Evolutionary conservation across 2,888 invertebrate genomes (phyloP).

Genomic region (Watsonalla binaria): DNA sequence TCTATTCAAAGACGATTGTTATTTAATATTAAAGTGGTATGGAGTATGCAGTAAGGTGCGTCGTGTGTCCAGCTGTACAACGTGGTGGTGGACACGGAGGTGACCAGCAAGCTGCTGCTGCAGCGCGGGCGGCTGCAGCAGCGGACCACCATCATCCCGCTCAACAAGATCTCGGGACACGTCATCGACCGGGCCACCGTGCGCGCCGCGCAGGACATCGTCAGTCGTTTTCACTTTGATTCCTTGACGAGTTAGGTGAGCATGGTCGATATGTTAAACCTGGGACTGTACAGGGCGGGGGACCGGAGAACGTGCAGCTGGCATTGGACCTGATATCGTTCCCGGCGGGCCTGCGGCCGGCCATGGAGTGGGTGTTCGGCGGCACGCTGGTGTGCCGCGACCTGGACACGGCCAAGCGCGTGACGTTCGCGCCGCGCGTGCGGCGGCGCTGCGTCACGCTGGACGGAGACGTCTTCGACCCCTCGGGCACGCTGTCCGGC

Average conservation of each 20-base stretch:
- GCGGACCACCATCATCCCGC: slow-evolving; percentile 92
- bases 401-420: slow-evolving; percentile 87
- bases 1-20: background rate
- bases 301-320: slow-evolving; percentile 87
- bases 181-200: slow-evolving; percentile 80
- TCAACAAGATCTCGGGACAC: slow-evolving; percentile 89
- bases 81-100: slow-evolving; percentile 93
- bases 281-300: too few species aligned
- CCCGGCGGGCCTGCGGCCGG: slow-evolving; percentile 80
- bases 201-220: slow-evolving; percentile 83
- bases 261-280: too few species aligned
- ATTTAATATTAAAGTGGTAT: background rate
- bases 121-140: slow-evolving; percentile 88
- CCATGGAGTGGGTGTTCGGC: slow-evolving; percentile 95
- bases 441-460: slow-evolving; percentile 88
- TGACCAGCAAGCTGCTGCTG: slow-evolving; percentile 90
- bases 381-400: slow-evolving; percentile 89
- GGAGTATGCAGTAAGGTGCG: background rate
- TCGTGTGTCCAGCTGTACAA: slow-evolving; percentile 84
- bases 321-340: slow-evolving; percentile 89
- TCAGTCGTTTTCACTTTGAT: slow-evolving; percentile 42
- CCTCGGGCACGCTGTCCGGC: slow-evolving; percentile 93
- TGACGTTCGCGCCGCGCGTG: slow-evolving; percentile 87
- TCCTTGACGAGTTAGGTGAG: background rate
- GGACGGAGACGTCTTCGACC: slow-evolving; percentile 95